Evolutionary conservation across 2,113 vertebrate species (phyloP), one percentile per base, ranked within the genome.

Genomic region (Tupaia chinensis): DNA sequence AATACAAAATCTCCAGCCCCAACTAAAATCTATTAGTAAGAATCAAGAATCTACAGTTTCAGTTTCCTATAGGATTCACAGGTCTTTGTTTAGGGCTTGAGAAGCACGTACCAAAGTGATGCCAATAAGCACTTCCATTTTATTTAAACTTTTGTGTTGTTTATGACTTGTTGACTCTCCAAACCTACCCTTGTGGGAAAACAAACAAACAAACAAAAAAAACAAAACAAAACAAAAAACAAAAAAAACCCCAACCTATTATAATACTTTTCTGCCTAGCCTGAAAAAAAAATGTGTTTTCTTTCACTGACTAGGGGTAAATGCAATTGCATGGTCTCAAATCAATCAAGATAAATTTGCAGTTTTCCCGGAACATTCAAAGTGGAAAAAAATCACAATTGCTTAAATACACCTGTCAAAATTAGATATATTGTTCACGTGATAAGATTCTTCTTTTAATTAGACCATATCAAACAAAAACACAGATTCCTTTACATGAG

Each of bases 311-410:
- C 10, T 34, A 12, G 2, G 1, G 16, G 14, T 6, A 82, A 95
- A 44, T 93, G 66, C 6, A 4, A 6, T 53, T 88, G 1, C 27
- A 54, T 82, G 14, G 66, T 69, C 94, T 95, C 53, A 92, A 66
- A 66, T 13, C 72, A 92, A 78, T 78, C 53, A 94, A 92, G n/a
- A 93, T 27, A 27, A 77, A 93, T 58, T 63, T 88, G 56, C 87
- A 70, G 10, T 84, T 92, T 86, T 84, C 72, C 61, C 89, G 61
- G n/a, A 94, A 89, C 96, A 96, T 65, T 87, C 32, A 88, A 88
- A 93, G 7, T 69, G 0, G 19, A 5, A 8, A 23, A 58, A 81
- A 74, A 29, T 70, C 61, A 87, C 27, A 73, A 81, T 87, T 84
- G 44, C 5, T 66, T 88, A 81, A 72, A 9, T 22, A 29, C 73